A percentile compares a stretch with the other conserved stretches of the same genome.
Evolutionary conservation across 2,113 vertebrate genomes (phyloP).

Genomic region (Aptenodytes patagonicus): DNA sequence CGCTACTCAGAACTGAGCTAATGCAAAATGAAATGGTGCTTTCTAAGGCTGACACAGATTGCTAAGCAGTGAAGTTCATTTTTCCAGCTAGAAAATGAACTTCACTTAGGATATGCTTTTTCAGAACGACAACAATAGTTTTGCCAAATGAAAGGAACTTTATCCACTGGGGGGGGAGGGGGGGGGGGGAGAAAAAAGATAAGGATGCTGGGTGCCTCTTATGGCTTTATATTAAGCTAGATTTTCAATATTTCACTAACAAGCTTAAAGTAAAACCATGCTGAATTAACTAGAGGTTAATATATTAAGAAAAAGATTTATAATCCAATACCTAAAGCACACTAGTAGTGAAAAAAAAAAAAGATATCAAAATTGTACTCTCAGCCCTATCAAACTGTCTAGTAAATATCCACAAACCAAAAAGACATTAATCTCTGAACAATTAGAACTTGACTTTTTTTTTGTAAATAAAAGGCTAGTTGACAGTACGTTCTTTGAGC

Average conservation of each 20-base stretch:
- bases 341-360: neutral
- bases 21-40: neutral
- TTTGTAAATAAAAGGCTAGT: neutral
- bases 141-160: neutral
- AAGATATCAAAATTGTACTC: neutral
- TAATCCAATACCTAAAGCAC: neutral
- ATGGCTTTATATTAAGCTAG: constrained; percentile 32
- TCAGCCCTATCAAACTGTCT: neutral
- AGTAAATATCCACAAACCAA: neutral
- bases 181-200: neutral
- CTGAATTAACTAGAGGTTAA: constrained; percentile 36
- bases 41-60: neutral
- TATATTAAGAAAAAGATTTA: constrained; percentile 1
- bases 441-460: neutral
- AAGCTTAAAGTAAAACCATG: constrained; percentile 40
- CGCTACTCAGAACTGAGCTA: neutral
- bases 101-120: neutral
- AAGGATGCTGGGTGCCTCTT: neutral
- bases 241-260: constrained; percentile 53
- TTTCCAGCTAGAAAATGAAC: neutral
- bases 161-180: neutral
- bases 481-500: neutral
- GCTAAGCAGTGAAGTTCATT: neutral
- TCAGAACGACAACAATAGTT: neutral
- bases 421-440: neutral